A percentile compares a stretch with the other conserved stretches of the same genome.
Conservation (phyloP, 2,113 vertebrate genomes). For the Mormyrus iriodes region DNA sequence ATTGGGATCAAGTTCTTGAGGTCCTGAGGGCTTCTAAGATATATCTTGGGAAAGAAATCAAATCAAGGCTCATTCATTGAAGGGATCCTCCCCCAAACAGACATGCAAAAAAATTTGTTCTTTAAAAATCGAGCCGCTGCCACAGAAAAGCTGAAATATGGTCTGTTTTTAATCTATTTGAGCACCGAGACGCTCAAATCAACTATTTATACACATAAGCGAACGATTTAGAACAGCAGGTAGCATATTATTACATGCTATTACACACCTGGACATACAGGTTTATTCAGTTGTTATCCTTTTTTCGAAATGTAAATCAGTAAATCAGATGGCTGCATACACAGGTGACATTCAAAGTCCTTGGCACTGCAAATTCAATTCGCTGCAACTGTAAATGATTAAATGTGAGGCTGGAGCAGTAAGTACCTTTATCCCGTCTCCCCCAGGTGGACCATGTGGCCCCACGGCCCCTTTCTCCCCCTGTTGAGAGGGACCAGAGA, state of each 20-base stretch:
- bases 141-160: not conserved
- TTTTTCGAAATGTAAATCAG: not conserved
- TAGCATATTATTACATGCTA: not conserved
- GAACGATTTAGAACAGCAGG: not conserved
- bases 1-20: not conserved
- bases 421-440: slow-evolving; percentile 68
- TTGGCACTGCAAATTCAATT: not conserved
- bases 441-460: slow-evolving; percentile 59
- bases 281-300: not conserved
- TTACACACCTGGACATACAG: not conserved
- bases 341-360: not conserved
- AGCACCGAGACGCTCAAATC: not conserved
- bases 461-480: slow-evolving; percentile 72
- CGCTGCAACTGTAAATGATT: not conserved
- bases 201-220: not conserved
- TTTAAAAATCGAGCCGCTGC: not conserved
- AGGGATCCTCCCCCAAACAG: not conserved
- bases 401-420: not conserved
- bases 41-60: not conserved
- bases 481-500: slow-evolving; percentile 47
- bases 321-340: not conserved
- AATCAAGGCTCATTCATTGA: not conserved
- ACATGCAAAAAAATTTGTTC: not conserved
- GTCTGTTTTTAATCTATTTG: not conserved
- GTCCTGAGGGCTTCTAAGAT: not conserved